Conservation (phyloP, 35 echinoderm and acorn worm species). For the Patiria miniata region DNA sequence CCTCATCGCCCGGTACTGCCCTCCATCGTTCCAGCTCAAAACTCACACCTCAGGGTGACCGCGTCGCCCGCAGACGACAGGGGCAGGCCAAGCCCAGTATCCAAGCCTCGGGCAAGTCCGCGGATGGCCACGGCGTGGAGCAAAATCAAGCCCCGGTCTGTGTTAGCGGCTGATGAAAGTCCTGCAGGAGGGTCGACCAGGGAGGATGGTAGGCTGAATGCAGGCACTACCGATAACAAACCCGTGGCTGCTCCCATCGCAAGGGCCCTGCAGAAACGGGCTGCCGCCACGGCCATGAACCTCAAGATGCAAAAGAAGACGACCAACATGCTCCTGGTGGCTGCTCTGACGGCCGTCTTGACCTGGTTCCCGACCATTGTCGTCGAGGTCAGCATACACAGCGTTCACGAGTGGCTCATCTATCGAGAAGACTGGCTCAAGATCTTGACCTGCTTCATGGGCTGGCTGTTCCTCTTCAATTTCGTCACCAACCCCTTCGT, state of each 20-base stretch:
- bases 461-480: slow-evolving; percentile 5
- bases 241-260: neutral
- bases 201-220: no score
- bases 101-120: neutral
- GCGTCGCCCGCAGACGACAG: no score
- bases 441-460: neutral
- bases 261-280: neutral
- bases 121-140: neutral
- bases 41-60: no score
- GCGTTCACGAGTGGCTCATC: neutral
- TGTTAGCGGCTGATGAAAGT: no score
- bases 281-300: slow-evolving; percentile 1
- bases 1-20: neutral
- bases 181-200: no score
- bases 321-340: slow-evolving; percentile 9
- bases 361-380: neutral
- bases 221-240: no score
- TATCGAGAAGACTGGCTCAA: neutral
- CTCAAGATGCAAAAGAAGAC: slow-evolving; percentile 14
- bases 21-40: neutral
- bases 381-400: neutral
- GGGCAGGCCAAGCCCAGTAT: no score
- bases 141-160: neutral
- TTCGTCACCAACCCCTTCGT: slow-evolving; percentile 8
- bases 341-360: neutral